Evolutionary conservation across 2,888 invertebrate genomes (phyloP).

Genomic region (Microctonus brassicae): DNA sequence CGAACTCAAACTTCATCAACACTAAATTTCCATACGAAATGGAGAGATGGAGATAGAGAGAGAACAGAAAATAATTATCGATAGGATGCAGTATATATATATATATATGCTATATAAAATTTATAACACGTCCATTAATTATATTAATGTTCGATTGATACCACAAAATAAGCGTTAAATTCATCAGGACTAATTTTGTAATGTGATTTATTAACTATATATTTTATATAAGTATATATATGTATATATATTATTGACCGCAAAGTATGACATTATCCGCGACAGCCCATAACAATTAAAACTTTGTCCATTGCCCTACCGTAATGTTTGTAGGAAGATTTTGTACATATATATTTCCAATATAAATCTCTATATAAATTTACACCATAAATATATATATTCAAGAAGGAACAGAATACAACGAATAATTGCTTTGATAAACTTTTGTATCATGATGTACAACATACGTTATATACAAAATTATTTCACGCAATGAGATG

Average conservation of each 20-base stretch:
- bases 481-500: background rate
- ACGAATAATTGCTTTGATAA: constrained; percentile 46
- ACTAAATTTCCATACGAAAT: too few relatives aligned
- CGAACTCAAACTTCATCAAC: too few relatives aligned
- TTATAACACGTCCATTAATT: too few relatives aligned
- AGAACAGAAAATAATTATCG: too few relatives aligned
- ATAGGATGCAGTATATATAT: too few relatives aligned
- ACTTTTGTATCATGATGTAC: constrained; percentile 61
- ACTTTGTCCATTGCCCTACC: constrained; percentile 54
- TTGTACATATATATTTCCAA: constrained; percentile 16
- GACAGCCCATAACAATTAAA: constrained; percentile 62
- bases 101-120: too few relatives aligned
- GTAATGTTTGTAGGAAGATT: constrained; percentile 16
- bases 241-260: constrained; percentile 25
- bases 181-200: constrained; percentile 41
- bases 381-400: background rate
- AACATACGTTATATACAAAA: constrained; percentile 25
- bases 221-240: too few relatives aligned
- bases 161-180: constrained; percentile 30
- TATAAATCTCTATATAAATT: too few relatives aligned
- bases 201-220: constrained; percentile 52
- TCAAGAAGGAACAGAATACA: background rate
- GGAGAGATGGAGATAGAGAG: too few relatives aligned
- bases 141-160: too few relatives aligned
- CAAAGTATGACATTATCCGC: constrained; percentile 41